Conservation (phyloP, 2,113 vertebrate genomes). For the Nansenia antarctica region DNA sequence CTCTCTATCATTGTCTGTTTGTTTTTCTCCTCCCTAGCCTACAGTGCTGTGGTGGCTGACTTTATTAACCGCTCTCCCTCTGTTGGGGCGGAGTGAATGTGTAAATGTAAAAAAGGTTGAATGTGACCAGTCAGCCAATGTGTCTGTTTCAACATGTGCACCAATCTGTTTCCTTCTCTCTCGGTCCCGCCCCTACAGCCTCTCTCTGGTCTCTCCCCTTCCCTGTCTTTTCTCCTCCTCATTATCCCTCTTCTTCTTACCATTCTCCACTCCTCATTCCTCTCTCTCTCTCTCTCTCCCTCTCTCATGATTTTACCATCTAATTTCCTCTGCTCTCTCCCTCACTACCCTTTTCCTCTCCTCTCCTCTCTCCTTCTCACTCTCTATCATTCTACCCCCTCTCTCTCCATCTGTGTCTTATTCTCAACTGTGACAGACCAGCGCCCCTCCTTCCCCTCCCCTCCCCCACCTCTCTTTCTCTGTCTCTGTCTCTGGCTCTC, state of each 20-base stretch:
- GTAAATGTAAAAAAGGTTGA: constrained; percentile 38
- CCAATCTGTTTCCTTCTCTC: constrained; percentile 55
- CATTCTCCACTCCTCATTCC: neutral
- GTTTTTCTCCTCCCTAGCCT: constrained; percentile 27
- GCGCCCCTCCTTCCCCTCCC: constrained; percentile 40
- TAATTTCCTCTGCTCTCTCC: neutral
- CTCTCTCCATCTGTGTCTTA: constrained; percentile 7
- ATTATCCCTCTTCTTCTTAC: constrained; percentile 2
- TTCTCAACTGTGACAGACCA: constrained; percentile 42
- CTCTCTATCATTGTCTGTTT: constrained; percentile 23
- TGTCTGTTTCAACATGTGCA: constrained; percentile 20
- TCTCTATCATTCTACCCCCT: constrained; percentile 7
- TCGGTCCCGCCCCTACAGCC: neutral
- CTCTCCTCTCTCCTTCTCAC: neutral
- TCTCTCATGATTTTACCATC: neutral
- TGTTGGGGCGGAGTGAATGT: constrained; percentile 5
- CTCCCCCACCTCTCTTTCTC: constrained; percentile 2
- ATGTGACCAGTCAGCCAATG: constrained; percentile 13
- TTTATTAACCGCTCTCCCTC: constrained; percentile 37
- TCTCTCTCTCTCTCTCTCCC: constrained; percentile 14
- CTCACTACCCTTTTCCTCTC: neutral
- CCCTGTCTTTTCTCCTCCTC: neutral
- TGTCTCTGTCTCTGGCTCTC: neutral
- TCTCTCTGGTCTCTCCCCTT: neutral
- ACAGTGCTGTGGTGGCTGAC: constrained; percentile 33